phyloP scores from a whole-genome alignment of 1,140 invertebrate genomes.

The Drosophila navojoa region DNA sequence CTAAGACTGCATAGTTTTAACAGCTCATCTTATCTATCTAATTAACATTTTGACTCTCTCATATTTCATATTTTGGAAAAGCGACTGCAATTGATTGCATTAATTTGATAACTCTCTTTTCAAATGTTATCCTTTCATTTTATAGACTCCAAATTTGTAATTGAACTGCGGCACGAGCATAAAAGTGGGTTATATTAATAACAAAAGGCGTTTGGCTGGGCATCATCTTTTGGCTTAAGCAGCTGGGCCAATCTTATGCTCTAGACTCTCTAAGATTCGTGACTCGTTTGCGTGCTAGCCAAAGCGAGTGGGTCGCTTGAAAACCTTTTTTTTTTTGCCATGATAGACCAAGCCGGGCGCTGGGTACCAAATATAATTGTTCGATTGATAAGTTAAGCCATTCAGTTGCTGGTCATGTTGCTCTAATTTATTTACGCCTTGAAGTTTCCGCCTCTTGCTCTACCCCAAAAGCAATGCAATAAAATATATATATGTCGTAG shows the following conservation, averaged over 20 bases:
- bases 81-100: conserved; percentile 14
- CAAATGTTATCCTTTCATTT: conserved; percentile 24
- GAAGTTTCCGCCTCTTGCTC: conserved; percentile 60
- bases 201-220: conserved; percentile 46
- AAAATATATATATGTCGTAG: not conserved
- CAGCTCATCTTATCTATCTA: not conserved
- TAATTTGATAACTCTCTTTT: conserved; percentile 19
- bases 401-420: conserved; percentile 50
- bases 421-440: conserved; percentile 69
- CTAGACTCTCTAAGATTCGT: conserved; percentile 39
- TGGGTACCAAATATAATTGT: conserved; percentile 64
- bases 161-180: conserved; percentile 48
- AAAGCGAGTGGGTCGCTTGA: conserved; percentile 35
- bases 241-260: conserved; percentile 42
- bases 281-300: conserved; percentile 70
- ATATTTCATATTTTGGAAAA: conserved; percentile 4
- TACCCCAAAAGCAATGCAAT: conserved; percentile 5
- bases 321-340: conserved; percentile 39
- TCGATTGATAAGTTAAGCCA: conserved; percentile 65
- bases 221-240: conserved; percentile 58
- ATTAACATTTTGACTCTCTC: conserved; percentile 23
- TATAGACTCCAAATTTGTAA: conserved; percentile 27
- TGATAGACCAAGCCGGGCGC: not conserved
- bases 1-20: conserved; percentile 4
- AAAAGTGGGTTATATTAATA: conserved; percentile 74